Base-by-base conservation (phyloP, 2,888 invertebrate species). In the Lysandra coridon region DNA sequence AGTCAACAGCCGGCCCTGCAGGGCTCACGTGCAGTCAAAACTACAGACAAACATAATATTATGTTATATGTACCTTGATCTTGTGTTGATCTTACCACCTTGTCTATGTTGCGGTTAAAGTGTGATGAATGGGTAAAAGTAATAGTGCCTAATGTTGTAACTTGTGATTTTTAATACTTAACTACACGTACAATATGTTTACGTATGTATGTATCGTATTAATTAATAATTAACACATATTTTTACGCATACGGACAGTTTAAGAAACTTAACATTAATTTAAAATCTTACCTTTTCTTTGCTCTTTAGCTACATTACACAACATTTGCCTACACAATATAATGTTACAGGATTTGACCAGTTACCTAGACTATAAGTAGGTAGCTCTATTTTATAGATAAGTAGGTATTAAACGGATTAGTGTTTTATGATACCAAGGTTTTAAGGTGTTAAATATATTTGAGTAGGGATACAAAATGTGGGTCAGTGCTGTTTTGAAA, bases 391-490 rank as follows among this genome's bases (percentile, higher is more conserved):
- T 23, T 23, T 62, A 23, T 7, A 62, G 23, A 62, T 62, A 62
- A 62, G 23, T 62, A 7, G 62, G 62, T 62, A 23, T 23, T 62
- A 62, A 6, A 23, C 6, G 62, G 62, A 62, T 62, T 62, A 62
- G 62, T 62, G 23, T 62, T 10, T 7, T 23, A n/a, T 62, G 62
- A 62, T 62, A 62, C 23, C 23, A 7, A 62, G 62, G 23, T n/a
- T 62, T 62, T 62, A n/a, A 60, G n/a, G 60, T 60, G 60, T 60
- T 60, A n/a, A 60, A 60, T 60, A 60, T 60, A n/a, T 60, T 60
- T 60, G 60, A 60, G 6, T 60, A 60, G 1, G n/a, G 60, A 4
- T 60, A 60, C n/a, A 60, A n/a, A 60, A 60, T 1, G 1, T 12
- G 49, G 49, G 10, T 12, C 49, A 49, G 49, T 49, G 10, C 49